Evolutionary conservation across 2,888 invertebrate genomes (phyloP), one percentile per base, ranked within the genome.

Genomic region (Ennomos erosarius): DNA sequence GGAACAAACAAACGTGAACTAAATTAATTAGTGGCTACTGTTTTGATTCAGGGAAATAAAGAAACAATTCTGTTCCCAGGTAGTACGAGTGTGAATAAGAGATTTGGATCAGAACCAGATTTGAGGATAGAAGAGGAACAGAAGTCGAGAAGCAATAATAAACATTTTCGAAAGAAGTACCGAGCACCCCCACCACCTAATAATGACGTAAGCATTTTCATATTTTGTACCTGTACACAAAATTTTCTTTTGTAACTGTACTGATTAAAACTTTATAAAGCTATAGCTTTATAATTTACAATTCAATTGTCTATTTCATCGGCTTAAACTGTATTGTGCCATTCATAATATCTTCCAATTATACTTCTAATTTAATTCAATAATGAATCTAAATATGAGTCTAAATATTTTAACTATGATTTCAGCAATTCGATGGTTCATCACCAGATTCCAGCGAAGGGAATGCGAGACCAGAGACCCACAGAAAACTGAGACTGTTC

Each of bases 31-130:
- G 6, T 16, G 16, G 16, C 16, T 16, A 4, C 26, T 26, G 6
- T 5, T 26, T 1, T 26, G 26, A 26, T 6, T 26, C 26, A 26
- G 6, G 26, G 4, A 26, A 26, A 35, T 34, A 12, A 12, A 8
- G 1, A 35, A 37, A 5, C 9, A 33, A 38, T 40, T 51, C 8
- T 40, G n/a, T 36, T 82, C 86, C 1, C 80, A 90, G 90, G 78
- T 67, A 84, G 76, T 66, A 83, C 76, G 62, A 79, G 71, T 63
- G 58, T 85, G 42, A 88, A 80, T 59, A 95, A 95, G 80, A 89
- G 93, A 69, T 96, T 95, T 80, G 96, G 95, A 49, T 96, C 96
- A 49, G 96, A 96, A 78, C 96, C 96, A 12, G 96, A 97, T 82
- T 86, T 96, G 38, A 83, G 92, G 42, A 76, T 83, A 65, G 87